A percentile compares a stretch with the other conserved stretches of the same genome.
phyloP scores from a whole-genome alignment of 2,888 invertebrate genomes.

The Drosophila formosana region DNA sequence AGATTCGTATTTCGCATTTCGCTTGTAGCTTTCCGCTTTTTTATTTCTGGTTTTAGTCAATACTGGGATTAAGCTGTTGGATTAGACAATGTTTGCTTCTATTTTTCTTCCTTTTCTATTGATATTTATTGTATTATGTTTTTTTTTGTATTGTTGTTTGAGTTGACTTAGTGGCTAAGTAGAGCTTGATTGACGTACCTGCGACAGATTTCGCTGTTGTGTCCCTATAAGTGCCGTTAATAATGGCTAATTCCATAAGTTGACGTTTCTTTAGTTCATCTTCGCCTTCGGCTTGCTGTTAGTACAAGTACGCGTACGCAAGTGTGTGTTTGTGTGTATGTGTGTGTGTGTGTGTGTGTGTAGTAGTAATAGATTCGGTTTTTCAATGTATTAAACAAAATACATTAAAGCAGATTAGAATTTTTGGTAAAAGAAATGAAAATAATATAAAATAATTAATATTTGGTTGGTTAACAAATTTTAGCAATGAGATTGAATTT shows the following conservation, averaged over 20 bases:
- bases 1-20: background rate
- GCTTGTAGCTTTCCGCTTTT: background rate
- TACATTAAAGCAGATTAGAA: constrained; percentile 78
- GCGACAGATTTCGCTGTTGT: constrained; percentile 94
- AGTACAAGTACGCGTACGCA: constrained; percentile 71
- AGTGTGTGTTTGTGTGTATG: constrained; percentile 48
- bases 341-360: constrained; percentile 54
- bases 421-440: constrained; percentile 65
- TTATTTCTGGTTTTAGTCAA: constrained; percentile 35
- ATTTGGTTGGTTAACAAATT: constrained; percentile 66
- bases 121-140: background rate
- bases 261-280: constrained; percentile 99
- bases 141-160: constrained; percentile 27
- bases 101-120: constrained; percentile 8
- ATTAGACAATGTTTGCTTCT: constrained; percentile 33
- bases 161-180: constrained; percentile 28
- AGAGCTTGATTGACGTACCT: constrained; percentile 87
- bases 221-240: constrained; percentile 99
- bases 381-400: constrained; percentile 78
- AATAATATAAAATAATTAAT: constrained; percentile 72
- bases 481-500: constrained; percentile 54
- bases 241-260: constrained; percentile 99
- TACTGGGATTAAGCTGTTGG: constrained; percentile 57
- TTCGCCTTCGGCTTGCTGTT: constrained; percentile 99
- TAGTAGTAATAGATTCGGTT: constrained; percentile 47